Evolutionary conservation across 1,140 invertebrate genomes (phyloP).

Genomic region (Brevipalpus yothersi): DNA sequence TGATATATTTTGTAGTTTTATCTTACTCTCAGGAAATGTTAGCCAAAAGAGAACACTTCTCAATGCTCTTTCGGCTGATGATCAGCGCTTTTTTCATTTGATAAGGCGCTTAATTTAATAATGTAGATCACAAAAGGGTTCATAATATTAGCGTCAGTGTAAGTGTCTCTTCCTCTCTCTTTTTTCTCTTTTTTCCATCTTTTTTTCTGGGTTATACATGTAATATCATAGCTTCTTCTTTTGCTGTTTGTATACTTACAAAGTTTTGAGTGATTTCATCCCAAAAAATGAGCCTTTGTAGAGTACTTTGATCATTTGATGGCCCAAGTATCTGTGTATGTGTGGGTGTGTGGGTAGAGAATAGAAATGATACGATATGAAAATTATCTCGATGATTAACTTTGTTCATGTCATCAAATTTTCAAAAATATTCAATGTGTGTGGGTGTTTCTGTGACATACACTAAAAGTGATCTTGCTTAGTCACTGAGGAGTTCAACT

Average conservation of each 20-base stretch:
- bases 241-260: constrained; percentile 16
- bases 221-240: too few species aligned
- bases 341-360: too few species aligned
- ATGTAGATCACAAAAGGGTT: constrained; percentile 2
- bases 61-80: neutral
- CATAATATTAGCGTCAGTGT: constrained; percentile 4
- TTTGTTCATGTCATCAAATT: too few species aligned
- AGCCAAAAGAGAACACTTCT: neutral
- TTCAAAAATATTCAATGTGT: too few species aligned
- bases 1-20: neutral
- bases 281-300: constrained; percentile 16
- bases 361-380: too few species aligned
- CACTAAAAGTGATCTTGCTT: too few species aligned
- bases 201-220: too few species aligned
- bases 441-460: too few species aligned
- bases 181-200: too few species aligned
- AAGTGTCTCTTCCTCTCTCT: too few species aligned
- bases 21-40: neutral
- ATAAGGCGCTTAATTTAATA: neutral
- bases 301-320: constrained; percentile 7
- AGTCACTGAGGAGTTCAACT: too few species aligned
- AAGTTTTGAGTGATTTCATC: constrained; percentile 15
- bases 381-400: too few species aligned
- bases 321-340: constrained; percentile 5
- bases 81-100: neutral